phyloP scores from a whole-genome alignment of 2,113 vertebrate species.

The Felis chaus region DNA sequence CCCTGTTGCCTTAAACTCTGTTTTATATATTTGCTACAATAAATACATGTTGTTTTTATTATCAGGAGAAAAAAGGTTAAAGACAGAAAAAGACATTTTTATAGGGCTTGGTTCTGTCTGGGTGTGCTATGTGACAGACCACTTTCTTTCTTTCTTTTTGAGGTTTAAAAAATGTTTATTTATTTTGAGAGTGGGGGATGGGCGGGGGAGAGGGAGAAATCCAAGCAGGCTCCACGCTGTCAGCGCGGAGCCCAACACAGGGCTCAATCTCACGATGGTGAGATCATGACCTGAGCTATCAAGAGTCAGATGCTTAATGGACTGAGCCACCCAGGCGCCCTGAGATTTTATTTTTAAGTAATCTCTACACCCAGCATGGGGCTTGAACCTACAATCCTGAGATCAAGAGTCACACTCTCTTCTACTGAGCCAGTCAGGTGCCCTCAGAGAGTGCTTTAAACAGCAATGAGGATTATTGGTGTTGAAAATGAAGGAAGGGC shows the following conservation, averaged over 20 bases:
- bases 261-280: not conserved
- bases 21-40: not conserved
- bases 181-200: not conserved
- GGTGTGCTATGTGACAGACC: not conserved
- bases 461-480: not conserved
- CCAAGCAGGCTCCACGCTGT: not conserved
- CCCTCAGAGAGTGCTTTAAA: not conserved
- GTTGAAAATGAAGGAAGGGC: not conserved
- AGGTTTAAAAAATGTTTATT: not conserved
- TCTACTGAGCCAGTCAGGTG: not conserved
- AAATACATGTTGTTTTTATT: not conserved
- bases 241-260: not conserved
- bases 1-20: not conserved
- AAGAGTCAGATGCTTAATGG: not conserved
- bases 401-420: not conserved
- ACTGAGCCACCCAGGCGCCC: not conserved
- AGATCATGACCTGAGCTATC: not conserved
- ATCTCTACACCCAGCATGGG: not conserved
- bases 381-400: not conserved
- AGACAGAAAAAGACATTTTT: not conserved
- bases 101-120: not conserved
- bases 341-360: not conserved
- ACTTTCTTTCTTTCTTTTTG: no score
- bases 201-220: not conserved
- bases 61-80: not conserved